Conservation (phyloP, 64 coral and sea anemone species). For the Orbicella faveolata region DNA sequence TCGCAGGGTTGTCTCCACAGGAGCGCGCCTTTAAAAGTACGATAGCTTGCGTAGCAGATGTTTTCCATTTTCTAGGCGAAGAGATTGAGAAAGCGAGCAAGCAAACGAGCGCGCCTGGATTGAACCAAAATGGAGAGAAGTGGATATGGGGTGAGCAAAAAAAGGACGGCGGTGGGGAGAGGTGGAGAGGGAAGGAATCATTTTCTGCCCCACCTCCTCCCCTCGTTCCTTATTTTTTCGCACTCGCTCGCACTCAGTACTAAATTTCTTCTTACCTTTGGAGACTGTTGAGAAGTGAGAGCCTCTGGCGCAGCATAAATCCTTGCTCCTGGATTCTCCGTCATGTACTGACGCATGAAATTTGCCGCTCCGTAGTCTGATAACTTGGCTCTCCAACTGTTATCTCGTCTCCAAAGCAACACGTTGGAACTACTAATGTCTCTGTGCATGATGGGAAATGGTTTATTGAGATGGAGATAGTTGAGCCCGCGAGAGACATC, state of each 20-base stretch:
- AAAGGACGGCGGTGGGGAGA: too few relatives aligned
- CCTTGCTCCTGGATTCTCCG: constrained; percentile 79
- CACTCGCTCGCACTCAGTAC: neutral
- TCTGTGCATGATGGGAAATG: constrained; percentile 93
- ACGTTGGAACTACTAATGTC: constrained; percentile 96
- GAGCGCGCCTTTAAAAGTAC: too few relatives aligned
- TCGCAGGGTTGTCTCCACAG: too few relatives aligned
- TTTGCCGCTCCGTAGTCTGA: constrained; percentile 98
- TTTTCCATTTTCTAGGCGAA: too few relatives aligned
- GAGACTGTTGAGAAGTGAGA: constrained; percentile 80
- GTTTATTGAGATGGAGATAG: constrained; percentile 86
- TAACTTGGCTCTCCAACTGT: constrained; percentile 84
- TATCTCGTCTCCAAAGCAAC: constrained; percentile 93
- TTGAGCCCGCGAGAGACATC: constrained; percentile 86
- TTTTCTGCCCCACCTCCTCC: too few relatives aligned
- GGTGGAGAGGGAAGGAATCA: too few relatives aligned
- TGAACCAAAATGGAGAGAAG: too few relatives aligned
- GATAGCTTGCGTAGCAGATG: too few relatives aligned
- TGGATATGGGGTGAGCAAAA: too few relatives aligned
- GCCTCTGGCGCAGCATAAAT: constrained; percentile 96
- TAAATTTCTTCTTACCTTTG: constrained; percentile 61
- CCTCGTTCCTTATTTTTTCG: too few relatives aligned
- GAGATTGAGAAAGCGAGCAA: too few relatives aligned
- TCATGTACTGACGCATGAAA: constrained; percentile 98
- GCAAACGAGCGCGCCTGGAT: too few relatives aligned